Evolutionary conservation across 2,888 invertebrate species (phyloP).

Genomic region (Blastobasis adustella): DNA sequence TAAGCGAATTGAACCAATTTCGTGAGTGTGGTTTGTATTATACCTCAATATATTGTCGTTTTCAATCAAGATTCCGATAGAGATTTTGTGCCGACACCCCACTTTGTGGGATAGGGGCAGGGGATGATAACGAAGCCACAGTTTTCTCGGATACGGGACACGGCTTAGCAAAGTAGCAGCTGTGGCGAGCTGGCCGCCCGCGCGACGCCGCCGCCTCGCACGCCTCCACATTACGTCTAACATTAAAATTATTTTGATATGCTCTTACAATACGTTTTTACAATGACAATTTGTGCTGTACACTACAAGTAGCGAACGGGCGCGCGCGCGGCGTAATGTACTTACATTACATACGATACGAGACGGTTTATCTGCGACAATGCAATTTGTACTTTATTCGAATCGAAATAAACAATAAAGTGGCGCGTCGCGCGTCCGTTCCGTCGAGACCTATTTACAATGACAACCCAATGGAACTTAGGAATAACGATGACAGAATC

Average conservation of each 20-base stretch:
- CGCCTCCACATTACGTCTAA: slow-evolving; percentile 57
- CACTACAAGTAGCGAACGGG: slow-evolving; percentile 41
- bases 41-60: not conserved
- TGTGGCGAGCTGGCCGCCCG: slow-evolving; percentile 6
- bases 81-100: too few species aligned
- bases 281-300: slow-evolving; percentile 70
- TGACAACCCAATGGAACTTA: slow-evolving; percentile 44
- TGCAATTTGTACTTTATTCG: slow-evolving; percentile 47
- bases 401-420: slow-evolving; percentile 25
- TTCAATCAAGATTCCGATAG: too few species aligned
- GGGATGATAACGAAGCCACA: too few species aligned
- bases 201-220: slow-evolving; percentile 22
- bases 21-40: not conserved
- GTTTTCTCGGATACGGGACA: too few species aligned
- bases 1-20: too few species aligned
- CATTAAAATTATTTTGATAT: slow-evolving; percentile 69
- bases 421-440: slow-evolving; percentile 32
- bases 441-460: slow-evolving; percentile 52
- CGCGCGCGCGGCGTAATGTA: slow-evolving; percentile 27
- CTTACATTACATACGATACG: slow-evolving; percentile 30
- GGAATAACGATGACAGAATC: slow-evolving; percentile 25
- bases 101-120: too few species aligned
- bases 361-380: slow-evolving; percentile 19
- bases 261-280: slow-evolving; percentile 68
- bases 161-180: too few species aligned